phyloP scores from a whole-genome alignment of 2,797 vertebrate species.

The Pipistrellus nathusii region DNA sequence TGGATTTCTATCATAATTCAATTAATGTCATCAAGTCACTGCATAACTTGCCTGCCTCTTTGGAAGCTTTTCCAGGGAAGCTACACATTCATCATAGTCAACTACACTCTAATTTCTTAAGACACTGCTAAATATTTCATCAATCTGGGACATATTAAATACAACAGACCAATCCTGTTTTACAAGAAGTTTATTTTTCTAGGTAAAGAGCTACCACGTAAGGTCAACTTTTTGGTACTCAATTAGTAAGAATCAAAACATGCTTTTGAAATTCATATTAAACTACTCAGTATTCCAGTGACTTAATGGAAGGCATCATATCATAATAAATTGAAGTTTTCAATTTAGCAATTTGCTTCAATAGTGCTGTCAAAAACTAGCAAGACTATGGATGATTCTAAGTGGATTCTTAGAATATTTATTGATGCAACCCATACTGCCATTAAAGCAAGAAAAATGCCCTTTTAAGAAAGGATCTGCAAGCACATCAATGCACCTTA shows the following conservation, averaged over 20 bases:
- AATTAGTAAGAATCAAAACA: slow-evolving; percentile 44
- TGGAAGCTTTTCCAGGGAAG: slow-evolving; percentile 64
- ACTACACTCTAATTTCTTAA: slow-evolving; percentile 65
- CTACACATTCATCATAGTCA: slow-evolving; percentile 70
- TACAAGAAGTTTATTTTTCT: slow-evolving; percentile 45
- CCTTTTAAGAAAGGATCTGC: slow-evolving; percentile 34
- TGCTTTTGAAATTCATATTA: slow-evolving; percentile 51
- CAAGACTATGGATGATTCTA: not conserved
- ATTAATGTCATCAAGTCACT: slow-evolving; percentile 47
- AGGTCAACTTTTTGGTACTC: slow-evolving; percentile 13
- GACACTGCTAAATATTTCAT: slow-evolving; percentile 55
- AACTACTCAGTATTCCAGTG: slow-evolving; percentile 7
- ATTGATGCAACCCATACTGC: not conserved
- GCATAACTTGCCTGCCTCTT: slow-evolving; percentile 1
- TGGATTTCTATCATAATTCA: slow-evolving; percentile 61
- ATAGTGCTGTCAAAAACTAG: slow-evolving; percentile 46
- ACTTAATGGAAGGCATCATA: slow-evolving; percentile 49
- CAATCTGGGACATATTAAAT: slow-evolving; percentile 58
- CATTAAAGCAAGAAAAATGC: slow-evolving; percentile 39
- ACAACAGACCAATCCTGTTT: slow-evolving; percentile 46
- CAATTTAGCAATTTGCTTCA: slow-evolving; percentile 53
- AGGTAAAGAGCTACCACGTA: not conserved
- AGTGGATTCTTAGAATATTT: slow-evolving; percentile 5
- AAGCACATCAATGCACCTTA: not conserved
- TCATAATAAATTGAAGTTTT: slow-evolving; percentile 45